Base-by-base conservation (phyloP, 2,113 vertebrate species). In the Chroicocephalus ridibundus region DNA sequence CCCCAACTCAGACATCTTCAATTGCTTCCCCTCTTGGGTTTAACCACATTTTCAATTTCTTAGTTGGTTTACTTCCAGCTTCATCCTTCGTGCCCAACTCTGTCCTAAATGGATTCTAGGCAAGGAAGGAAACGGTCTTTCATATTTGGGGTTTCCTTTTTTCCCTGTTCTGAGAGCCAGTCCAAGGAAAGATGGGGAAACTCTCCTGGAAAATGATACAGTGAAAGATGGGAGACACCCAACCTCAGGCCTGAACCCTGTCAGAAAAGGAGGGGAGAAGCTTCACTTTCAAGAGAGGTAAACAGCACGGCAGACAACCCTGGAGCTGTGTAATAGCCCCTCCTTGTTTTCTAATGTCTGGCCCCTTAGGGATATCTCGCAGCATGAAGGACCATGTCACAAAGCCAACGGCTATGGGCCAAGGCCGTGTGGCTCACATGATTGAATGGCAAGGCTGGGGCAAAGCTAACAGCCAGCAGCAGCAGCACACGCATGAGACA, bases 371-470 rank as follows among this genome's bases (percentile, higher is more conserved):
- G 92, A 98, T 99, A 92, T 98, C 98, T 2, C 98, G 99, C 90
- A 98, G 98, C 91, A 99, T 99, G 99, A 99, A 99, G 98, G 99
- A 99, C 97, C 98, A 99, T 10, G 99, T 99, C 93, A 99, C 99
- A 32, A 99, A 99, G 96, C 99, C 99, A 61, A 99, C 99, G 2
- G 99, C 98, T 66, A 99, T 99, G 99, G 99, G 99, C 6, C 99
- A 99, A 94, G 99, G 99, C 65, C 99, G 99, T 0, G 99, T 99
- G 52, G 99, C 99, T 22, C 99, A 99, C 98, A 99, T 99, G 99
- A 99, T 99, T 6, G 99, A 99, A 86, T 99, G 99, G 99, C 99
- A 99, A 93, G 99, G 99, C 97, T 99, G 99, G 99, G 98, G 99
- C 71, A 99, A 99, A 96, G 95, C 97, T 8, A 97, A 96, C 10